These are phyloP conservation scores for Chymomyza amoena DNA, from an alignment of 2,888 invertebrate genomes.

Conservation along the genomic window DNA sequence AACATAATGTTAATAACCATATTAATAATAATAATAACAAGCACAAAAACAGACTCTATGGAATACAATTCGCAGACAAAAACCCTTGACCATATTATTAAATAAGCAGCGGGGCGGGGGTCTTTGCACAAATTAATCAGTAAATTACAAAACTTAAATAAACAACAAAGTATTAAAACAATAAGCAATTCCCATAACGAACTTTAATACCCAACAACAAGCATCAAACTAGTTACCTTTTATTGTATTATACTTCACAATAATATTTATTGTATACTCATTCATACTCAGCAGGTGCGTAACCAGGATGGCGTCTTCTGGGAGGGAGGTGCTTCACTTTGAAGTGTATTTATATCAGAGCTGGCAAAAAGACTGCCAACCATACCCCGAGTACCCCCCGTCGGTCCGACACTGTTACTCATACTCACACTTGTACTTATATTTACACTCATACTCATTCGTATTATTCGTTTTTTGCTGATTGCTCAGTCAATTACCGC, in stretches of 20 bases:
- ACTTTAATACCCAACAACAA: conserved; percentile 12
- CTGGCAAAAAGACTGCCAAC: no score
- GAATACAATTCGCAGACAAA: neutral
- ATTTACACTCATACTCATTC: conserved; percentile 6
- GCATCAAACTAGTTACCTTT: neutral
- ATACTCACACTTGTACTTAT: no score
- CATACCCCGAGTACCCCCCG: no score
- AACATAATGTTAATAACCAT: conserved; percentile 12
- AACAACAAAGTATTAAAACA: conserved; percentile 38
- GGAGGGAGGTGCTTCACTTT: no score
- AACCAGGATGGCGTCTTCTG: no score
- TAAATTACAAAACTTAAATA: conserved; percentile 43
- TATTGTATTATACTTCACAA: neutral
- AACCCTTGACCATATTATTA: neutral
- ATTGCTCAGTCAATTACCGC: neutral
- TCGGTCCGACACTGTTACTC: no score
- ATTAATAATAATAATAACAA: conserved; percentile 6
- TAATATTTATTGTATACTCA: neutral
- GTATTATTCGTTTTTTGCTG: neutral
- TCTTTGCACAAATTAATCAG: conserved; percentile 40
- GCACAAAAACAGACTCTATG: neutral
- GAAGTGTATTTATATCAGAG: no score
- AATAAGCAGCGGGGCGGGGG: no score
- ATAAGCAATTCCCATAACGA: conserved; percentile 27
- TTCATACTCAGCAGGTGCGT: neutral